A percentile compares a stretch with the other conserved stretches of the same genome.
Evolutionary conservation across 2,888 invertebrate species (phyloP).

Genomic region (Prosopocoilus inquinatus): DNA sequence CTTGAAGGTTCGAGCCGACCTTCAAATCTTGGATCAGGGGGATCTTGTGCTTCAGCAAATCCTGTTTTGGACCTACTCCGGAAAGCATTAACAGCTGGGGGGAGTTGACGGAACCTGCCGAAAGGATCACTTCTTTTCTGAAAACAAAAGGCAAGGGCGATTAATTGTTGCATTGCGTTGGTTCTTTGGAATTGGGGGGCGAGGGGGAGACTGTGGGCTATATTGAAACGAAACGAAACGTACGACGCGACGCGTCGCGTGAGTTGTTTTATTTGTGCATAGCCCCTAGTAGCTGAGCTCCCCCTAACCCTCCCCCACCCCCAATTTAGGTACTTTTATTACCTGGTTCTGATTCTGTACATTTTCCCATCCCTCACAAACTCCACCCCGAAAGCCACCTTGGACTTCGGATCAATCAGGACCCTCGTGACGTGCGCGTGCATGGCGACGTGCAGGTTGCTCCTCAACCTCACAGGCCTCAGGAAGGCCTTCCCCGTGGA

Average conservation of each 20-base stretch:
- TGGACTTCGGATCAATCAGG: constrained; percentile 69
- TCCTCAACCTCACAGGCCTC: constrained; percentile 72
- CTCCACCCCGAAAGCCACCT: constrained; percentile 79
- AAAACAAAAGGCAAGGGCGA: constrained; percentile 35
- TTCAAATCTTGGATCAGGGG: constrained; percentile 77
- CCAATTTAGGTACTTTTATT: not conserved
- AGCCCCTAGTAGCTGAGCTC: too few species aligned
- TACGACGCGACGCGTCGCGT: too few species aligned
- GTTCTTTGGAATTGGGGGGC: not conserved
- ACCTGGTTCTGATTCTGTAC: constrained; percentile 67
- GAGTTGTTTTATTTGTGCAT: too few species aligned
- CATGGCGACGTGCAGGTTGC: constrained; percentile 84
- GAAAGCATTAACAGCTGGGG: constrained; percentile 93
- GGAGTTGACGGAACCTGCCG: constrained; percentile 89
- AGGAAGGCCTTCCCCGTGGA: constrained; percentile 87
- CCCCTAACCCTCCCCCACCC: too few species aligned
- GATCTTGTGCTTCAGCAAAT: constrained; percentile 71
- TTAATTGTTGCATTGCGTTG: too few species aligned
- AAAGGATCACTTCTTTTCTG: constrained; percentile 80
- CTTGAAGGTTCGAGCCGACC: constrained; percentile 86
- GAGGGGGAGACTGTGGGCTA: too few species aligned
- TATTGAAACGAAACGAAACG: too few species aligned
- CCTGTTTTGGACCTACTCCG: constrained; percentile 77
- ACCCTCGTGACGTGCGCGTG: constrained; percentile 76
- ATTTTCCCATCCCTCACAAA: constrained; percentile 72